Percentiles rank a stretch among this genome's conserved stretches.
phyloP scores from a whole-genome alignment of 2,888 invertebrate species.

The Linyphia triangularis region DNA sequence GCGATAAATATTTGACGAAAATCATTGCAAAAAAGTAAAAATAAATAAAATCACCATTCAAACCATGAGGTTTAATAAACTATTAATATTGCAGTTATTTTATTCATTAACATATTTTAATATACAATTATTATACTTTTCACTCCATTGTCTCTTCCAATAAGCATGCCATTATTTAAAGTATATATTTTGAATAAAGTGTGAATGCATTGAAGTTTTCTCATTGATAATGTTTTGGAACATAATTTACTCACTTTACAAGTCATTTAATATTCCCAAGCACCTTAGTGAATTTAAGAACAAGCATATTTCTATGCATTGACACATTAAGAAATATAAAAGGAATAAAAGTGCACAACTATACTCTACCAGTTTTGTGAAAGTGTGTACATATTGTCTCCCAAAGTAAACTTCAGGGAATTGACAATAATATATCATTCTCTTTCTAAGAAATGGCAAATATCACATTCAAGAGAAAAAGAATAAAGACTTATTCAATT shows the following conservation, averaged over 20 bases:
- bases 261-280: slow-evolving; percentile 51
- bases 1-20: no score
- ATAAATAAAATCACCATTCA: no score
- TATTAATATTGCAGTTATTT: no score
- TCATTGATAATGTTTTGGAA: slow-evolving; percentile 12
- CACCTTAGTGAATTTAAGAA: slow-evolving; percentile 60
- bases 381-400: slow-evolving; percentile 55
- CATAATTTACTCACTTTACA: slow-evolving; percentile 26
- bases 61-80: no score
- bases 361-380: slow-evolving; percentile 62
- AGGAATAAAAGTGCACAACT: slow-evolving; percentile 66
- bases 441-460: slow-evolving; percentile 72
- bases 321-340: slow-evolving; percentile 28
- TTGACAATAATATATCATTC: slow-evolving; percentile 49
- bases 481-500: slow-evolving; percentile 71
- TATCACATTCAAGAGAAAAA: slow-evolving; percentile 75
- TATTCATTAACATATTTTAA: no score
- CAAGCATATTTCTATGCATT: background rate
- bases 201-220: slow-evolving; percentile 1
- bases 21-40: no score
- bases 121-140: no score
- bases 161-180: slow-evolving; percentile 7
- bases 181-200: slow-evolving; percentile 1
- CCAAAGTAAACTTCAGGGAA: slow-evolving; percentile 44
- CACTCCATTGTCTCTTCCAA: background rate